A percentile compares a stretch with the other conserved stretches of the same genome.
phyloP scores from a whole-genome alignment of 2,888 invertebrate genomes.

The Theretra japonica region DNA sequence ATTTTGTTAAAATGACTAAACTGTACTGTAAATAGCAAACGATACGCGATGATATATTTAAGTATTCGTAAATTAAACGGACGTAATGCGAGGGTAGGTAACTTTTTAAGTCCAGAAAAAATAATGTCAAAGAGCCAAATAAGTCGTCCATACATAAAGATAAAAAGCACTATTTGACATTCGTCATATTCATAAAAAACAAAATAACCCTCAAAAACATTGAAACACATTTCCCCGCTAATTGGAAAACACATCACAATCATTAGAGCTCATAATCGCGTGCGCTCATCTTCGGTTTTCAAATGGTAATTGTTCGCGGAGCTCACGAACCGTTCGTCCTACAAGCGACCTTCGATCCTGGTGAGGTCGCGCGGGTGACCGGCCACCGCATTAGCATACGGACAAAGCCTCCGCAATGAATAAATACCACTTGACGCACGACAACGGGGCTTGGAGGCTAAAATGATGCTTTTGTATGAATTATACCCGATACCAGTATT shows the following conservation, averaged over 20 bases:
- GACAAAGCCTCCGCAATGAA: conserved; percentile 77
- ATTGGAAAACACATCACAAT: conserved; percentile 27
- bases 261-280: conserved; percentile 47
- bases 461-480: conserved; percentile 54
- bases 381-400: conserved; percentile 75
- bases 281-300: conserved; percentile 47
- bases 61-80: too few species aligned
- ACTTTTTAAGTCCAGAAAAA: too few species aligned
- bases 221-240: conserved; percentile 29
- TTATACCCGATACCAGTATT: background rate
- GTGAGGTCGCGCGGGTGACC: conserved; percentile 75
- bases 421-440: conserved; percentile 76
- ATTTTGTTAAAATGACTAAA: too few species aligned
- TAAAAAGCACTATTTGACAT: too few species aligned
- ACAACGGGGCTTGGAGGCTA: conserved; percentile 53
- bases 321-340: conserved; percentile 61
- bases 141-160: too few species aligned
- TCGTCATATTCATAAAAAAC: background rate
- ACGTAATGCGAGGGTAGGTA: too few species aligned
- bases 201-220: conserved; percentile 24
- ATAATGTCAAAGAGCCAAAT: too few species aligned
- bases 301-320: conserved; percentile 48
- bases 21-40: too few species aligned
- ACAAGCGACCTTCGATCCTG: conserved; percentile 77
- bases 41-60: too few species aligned